Percentiles rank a stretch among this genome's conserved stretches.
These are phyloP conservation scores for Onchidella celtica DNA, from an alignment of 2,888 invertebrate species.

Conservation along the genomic window DNA sequence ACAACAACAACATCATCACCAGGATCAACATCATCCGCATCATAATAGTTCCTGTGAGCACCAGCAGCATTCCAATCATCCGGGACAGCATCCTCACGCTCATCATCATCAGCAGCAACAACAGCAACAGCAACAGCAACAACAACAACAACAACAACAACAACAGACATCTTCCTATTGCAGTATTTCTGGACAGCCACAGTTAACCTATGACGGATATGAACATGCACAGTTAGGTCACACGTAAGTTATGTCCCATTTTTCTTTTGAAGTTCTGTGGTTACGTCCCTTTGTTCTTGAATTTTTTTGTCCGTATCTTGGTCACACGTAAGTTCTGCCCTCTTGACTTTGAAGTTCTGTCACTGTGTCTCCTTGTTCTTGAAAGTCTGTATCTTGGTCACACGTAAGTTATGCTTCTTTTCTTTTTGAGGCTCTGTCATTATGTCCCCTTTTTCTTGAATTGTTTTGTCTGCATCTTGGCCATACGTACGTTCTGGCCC, in stretches of 20 bases:
- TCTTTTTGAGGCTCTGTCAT: too few species aligned
- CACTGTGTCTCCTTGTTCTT: too few species aligned
- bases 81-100: conserved; percentile 52
- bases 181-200: conserved; percentile 53
- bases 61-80: conserved; percentile 29
- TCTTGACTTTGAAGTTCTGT: too few species aligned
- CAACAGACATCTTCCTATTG: conserved; percentile 52
- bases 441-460: too few species aligned
- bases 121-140: conserved; percentile 34
- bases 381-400: too few species aligned
- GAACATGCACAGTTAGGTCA: conserved; percentile 26
- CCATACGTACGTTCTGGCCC: too few species aligned
- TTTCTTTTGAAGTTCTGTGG: not conserved
- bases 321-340: too few species aligned
- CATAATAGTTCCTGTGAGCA: too few species aligned
- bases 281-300: not conserved
- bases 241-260: conserved; percentile 51
- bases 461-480: too few species aligned
- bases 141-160: conserved; percentile 35
- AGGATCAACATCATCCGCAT: conserved; percentile 42
- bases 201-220: conserved; percentile 24
- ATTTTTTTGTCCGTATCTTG: not conserved
- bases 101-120: conserved; percentile 39
- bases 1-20: conserved; percentile 49
- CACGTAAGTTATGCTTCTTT: too few species aligned